Conservation (phyloP, 1,140 invertebrate species). For the Macrostomum lignano region DNA sequence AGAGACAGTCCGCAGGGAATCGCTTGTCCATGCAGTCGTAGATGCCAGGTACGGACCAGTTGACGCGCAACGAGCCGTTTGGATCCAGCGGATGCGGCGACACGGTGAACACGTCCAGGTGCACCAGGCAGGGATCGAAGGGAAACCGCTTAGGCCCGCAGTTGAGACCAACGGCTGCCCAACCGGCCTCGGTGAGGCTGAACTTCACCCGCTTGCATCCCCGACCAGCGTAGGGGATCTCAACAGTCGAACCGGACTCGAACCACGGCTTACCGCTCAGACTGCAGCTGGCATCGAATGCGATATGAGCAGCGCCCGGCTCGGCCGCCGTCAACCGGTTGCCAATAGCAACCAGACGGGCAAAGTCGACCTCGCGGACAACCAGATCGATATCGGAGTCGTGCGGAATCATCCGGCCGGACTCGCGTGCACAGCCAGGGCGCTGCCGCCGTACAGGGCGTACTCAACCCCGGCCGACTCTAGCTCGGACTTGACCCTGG, state of each 20-base stretch:
- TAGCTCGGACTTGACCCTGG: too few species aligned
- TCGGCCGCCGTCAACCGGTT: neutral
- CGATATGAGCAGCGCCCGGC: neutral
- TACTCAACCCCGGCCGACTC: neutral
- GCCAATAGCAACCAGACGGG: neutral
- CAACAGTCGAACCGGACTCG: neutral
- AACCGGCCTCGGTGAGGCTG: neutral
- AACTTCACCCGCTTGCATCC: neutral
- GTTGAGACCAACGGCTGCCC: neutral
- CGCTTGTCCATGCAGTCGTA: neutral
- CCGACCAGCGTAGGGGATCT: neutral
- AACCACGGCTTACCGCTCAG: neutral
- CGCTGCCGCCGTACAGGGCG: neutral
- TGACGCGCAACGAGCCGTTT: neutral
- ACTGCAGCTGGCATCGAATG: neutral
- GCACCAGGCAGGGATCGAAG: neutral
- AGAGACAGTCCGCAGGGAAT: neutral
- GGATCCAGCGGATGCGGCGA: neutral
- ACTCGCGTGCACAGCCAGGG: neutral
- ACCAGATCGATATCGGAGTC: neutral
- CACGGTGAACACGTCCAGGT: neutral
- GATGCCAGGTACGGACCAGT: neutral
- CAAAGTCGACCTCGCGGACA: neutral
- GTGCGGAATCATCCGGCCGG: constrained; percentile 1
- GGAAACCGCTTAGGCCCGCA: too few species aligned